phyloP scores from a whole-genome alignment of 2,113 vertebrate species.

The Chloebia gouldiae region DNA sequence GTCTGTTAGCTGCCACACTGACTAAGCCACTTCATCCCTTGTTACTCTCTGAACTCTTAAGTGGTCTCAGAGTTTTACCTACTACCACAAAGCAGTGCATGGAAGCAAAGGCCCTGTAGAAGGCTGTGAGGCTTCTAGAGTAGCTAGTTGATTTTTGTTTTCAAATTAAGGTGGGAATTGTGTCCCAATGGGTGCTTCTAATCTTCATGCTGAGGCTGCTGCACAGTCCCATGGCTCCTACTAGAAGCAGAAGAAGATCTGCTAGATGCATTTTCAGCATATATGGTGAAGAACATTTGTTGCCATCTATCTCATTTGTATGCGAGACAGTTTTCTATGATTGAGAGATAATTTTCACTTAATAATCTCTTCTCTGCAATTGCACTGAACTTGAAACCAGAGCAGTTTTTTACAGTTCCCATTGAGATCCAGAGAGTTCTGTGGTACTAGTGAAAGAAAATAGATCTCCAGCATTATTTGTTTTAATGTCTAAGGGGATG shows the following conservation, averaged over 20 bases:
- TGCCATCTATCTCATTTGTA: background rate
- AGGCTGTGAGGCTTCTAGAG: background rate
- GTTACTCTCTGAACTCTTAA: background rate
- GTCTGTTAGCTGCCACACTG: background rate
- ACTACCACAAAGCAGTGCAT: background rate
- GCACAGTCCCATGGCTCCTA: background rate
- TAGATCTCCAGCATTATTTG: background rate
- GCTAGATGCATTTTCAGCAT: background rate
- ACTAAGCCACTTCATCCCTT: background rate
- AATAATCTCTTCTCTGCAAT: background rate
- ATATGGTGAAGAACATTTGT: background rate
- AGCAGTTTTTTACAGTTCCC: background rate
- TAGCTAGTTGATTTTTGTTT: background rate
- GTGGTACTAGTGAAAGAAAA: background rate
- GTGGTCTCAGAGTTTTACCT: background rate
- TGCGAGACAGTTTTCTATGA: background rate
- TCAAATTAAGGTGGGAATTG: background rate
- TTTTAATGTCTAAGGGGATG: background rate
- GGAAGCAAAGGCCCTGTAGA: background rate
- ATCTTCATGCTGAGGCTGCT: background rate
- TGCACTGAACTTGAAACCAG: background rate
- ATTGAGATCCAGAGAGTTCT: background rate
- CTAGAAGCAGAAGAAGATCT: background rate
- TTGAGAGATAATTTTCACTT: background rate
- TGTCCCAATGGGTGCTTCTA: background rate